Conservation (phyloP, 2,888 invertebrate genomes). For the Protophormia terraenovae region DNA sequence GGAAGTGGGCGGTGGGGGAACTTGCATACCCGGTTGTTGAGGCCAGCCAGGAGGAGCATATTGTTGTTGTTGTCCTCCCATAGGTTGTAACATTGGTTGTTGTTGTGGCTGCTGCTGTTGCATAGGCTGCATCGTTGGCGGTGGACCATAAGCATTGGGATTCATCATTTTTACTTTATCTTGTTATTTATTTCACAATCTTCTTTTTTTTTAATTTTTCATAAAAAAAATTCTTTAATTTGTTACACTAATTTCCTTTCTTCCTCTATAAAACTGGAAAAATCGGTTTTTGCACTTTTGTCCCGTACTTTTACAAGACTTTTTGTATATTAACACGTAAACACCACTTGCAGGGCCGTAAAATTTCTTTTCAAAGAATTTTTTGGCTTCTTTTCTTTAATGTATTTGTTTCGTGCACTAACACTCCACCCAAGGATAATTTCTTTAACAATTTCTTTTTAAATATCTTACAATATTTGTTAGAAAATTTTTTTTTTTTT, state of each 20-base stretch:
- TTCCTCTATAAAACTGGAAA: conserved; percentile 15
- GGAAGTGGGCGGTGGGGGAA: conserved; percentile 66
- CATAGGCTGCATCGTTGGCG: conserved; percentile 76
- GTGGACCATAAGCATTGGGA: conserved; percentile 79
- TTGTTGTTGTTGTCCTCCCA: conserved; percentile 73
- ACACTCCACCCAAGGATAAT: neutral
- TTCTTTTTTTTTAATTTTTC: conserved; percentile 25
- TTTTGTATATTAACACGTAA: conserved; percentile 59
- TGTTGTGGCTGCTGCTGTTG: conserved; percentile 55
- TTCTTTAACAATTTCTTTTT: neutral
- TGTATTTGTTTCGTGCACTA: neutral
- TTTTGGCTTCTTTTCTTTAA: neutral
- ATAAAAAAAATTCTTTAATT: conserved; percentile 3
- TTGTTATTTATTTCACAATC: neutral
- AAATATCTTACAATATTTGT: neutral
- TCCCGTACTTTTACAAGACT: conserved; percentile 15
- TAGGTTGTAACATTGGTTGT: conserved; percentile 30
- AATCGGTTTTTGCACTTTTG: conserved; percentile 56
- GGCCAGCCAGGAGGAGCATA: conserved; percentile 70
- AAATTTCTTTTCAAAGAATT: conserved; percentile 11
- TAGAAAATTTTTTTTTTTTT: conserved; percentile 48
- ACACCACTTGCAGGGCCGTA: conserved; percentile 32
- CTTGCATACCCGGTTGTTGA: conserved; percentile 62
- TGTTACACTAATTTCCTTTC: neutral
- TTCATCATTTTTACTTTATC: conserved; percentile 73